A percentile compares a stretch with the other conserved stretches of the same genome.
Evolutionary conservation across 1,140 invertebrate species (phyloP).

Genomic region (Aphelenchoides besseyi): DNA sequence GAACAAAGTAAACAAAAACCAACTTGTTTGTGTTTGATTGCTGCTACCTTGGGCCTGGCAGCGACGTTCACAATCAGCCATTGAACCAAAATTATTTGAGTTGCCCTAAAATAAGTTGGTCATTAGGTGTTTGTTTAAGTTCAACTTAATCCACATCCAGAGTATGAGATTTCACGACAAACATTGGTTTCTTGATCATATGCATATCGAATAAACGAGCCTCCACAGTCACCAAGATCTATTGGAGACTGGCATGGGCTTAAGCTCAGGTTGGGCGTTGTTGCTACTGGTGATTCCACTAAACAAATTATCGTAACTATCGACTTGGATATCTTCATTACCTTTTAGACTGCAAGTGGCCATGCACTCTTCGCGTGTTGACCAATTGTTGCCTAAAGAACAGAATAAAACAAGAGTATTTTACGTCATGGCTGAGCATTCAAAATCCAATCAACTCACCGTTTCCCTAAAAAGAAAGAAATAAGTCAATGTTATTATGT

Average conservation of each 20-base stretch:
- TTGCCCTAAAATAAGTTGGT: not conserved
- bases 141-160: conserved; percentile 32
- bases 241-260: conserved; percentile 46
- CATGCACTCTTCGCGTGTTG: conserved; percentile 44
- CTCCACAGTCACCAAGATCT: conserved; percentile 45
- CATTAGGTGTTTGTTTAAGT: too few species aligned
- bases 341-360: conserved; percentile 18
- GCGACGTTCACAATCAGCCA: not conserved
- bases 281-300: conserved; percentile 17
- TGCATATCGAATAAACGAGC: conserved; percentile 44
- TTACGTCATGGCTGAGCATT: not conserved
- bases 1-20: not conserved
- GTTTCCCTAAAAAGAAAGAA: too few species aligned
- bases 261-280: too few species aligned
- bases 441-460: too few species aligned
- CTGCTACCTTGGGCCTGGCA: not conserved
- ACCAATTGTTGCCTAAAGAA: not conserved
- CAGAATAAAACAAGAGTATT: not conserved
- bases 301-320: too few species aligned
- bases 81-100: not conserved
- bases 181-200: conserved; percentile 38
- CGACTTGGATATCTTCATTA: too few species aligned
- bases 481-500: too few species aligned
- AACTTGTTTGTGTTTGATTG: not conserved
- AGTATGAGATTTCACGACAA: conserved; percentile 50